Conservation (phyloP, 1,140 invertebrate genomes). For the Cyclargus thomasi region DNA sequence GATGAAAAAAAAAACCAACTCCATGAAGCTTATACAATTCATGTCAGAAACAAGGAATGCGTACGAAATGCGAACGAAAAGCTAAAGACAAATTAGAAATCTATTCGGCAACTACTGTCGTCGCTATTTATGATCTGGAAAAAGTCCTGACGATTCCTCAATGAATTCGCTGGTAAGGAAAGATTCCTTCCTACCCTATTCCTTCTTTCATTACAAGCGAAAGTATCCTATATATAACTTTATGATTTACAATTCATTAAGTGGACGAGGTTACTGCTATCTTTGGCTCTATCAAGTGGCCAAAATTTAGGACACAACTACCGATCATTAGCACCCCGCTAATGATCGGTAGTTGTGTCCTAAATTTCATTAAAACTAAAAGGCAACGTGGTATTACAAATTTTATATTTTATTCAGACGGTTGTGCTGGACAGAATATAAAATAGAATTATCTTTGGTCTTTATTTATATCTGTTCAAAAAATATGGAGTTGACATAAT, state of each 20-base stretch:
- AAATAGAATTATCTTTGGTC: constrained; percentile 43
- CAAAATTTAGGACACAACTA: constrained; percentile 30
- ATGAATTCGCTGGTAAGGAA: constrained; percentile 26
- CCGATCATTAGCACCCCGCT: constrained; percentile 27
- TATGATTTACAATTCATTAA: constrained; percentile 27
- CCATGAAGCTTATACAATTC: constrained; percentile 22
- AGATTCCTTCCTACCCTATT: too few relatives aligned
- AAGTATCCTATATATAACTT: constrained; percentile 36
- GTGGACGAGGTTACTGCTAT: constrained; percentile 29
- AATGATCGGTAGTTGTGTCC: constrained; percentile 33
- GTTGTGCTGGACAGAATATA: constrained; percentile 47
- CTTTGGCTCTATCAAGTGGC: constrained; percentile 28
- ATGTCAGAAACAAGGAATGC: constrained; percentile 25
- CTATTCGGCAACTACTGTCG: constrained; percentile 16
- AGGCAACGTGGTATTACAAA: constrained; percentile 20
- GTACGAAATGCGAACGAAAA: constrained; percentile 27
- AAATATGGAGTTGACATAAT: constrained; percentile 35
- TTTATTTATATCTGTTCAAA: constrained; percentile 35
- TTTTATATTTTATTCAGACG: constrained; percentile 41
- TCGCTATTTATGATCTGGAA: constrained; percentile 28
- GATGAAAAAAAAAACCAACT: constrained; percentile 18
- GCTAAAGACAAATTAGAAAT: constrained; percentile 23
- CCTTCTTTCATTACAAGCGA: constrained; percentile 34
- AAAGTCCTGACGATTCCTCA: constrained; percentile 28
- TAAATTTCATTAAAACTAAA: constrained; percentile 24